phyloP scores from a whole-genome alignment of 2,888 invertebrate species.

The Erynnis tages region DNA sequence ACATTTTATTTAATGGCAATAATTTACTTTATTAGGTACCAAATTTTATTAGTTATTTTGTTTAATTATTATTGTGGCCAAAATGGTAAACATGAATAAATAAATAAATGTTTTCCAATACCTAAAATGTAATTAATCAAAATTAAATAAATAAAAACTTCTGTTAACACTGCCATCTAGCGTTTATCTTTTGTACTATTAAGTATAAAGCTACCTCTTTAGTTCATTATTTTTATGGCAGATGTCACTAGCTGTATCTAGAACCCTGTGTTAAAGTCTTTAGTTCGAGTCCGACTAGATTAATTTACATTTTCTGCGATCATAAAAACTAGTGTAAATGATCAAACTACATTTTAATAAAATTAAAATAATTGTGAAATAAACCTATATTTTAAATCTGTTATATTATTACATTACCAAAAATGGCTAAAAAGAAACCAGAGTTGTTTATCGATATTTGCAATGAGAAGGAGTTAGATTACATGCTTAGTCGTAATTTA shows the following conservation, averaged over 20 bases:
- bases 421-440: constrained; percentile 52
- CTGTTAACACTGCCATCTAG: background rate
- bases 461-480: constrained; percentile 59
- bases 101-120: background rate
- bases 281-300: no score
- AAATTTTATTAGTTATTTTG: no score
- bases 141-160: background rate
- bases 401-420: constrained; percentile 22
- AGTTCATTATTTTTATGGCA: background rate
- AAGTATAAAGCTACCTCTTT: background rate
- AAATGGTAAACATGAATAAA: no score
- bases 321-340: no score
- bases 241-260: no score
- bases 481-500: constrained; percentile 42
- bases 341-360: no score
- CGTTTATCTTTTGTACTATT: background rate
- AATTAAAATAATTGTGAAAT: background rate
- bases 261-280: no score
- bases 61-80: no score
- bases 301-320: no score
- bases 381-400: background rate
- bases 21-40: no score
- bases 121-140: background rate
- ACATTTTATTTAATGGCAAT: no score
- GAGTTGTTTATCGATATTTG: constrained; percentile 60